These are phyloP conservation scores for Aplochiton taeniatus DNA, from an alignment of 2,797 vertebrate species.

Conservation along the genomic window DNA sequence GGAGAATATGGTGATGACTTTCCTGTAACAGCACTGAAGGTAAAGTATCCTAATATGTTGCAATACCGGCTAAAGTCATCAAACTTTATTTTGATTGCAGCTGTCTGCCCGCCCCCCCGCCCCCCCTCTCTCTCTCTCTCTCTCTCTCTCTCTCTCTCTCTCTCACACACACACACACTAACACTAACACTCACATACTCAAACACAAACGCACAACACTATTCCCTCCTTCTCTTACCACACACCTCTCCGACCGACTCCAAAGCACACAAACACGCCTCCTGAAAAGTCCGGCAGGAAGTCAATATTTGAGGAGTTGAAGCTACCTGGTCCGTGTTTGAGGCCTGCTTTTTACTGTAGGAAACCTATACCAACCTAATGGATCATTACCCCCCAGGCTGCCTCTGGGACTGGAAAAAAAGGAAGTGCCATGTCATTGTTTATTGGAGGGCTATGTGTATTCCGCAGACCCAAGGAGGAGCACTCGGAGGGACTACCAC, in stretches of 20 bases:
- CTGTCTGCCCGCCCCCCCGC: conserved; percentile 38
- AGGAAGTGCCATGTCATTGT: conserved; percentile 23
- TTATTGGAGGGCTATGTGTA: conserved; percentile 49
- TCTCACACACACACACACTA: neutral
- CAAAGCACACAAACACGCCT: conserved; percentile 75
- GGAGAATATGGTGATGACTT: conserved; percentile 27
- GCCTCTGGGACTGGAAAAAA: conserved; percentile 27
- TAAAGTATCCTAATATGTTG: conserved; percentile 60
- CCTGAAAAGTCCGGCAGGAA: conserved; percentile 63
- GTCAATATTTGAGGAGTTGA: conserved; percentile 76
- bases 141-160: neutral
- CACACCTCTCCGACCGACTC: conserved; percentile 63
- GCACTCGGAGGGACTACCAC: conserved; percentile 34
- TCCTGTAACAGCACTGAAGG: conserved; percentile 49
- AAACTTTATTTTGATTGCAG: conserved; percentile 71
- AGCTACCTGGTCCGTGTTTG: conserved; percentile 57
- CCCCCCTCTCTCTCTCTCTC: conserved; percentile 18
- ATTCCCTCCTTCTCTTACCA: conserved; percentile 46
- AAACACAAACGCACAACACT: conserved; percentile 22
- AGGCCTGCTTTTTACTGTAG: conserved; percentile 47
- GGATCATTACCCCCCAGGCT: conserved; percentile 40
- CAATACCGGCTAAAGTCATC: conserved; percentile 62
- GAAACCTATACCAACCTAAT: conserved; percentile 31
- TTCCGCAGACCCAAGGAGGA: conserved; percentile 38
- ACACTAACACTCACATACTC: conserved; percentile 4